These are phyloP conservation scores for Cataglyphis hispanica DNA, from an alignment of 1,140 invertebrate species.

Conservation along the genomic window DNA sequence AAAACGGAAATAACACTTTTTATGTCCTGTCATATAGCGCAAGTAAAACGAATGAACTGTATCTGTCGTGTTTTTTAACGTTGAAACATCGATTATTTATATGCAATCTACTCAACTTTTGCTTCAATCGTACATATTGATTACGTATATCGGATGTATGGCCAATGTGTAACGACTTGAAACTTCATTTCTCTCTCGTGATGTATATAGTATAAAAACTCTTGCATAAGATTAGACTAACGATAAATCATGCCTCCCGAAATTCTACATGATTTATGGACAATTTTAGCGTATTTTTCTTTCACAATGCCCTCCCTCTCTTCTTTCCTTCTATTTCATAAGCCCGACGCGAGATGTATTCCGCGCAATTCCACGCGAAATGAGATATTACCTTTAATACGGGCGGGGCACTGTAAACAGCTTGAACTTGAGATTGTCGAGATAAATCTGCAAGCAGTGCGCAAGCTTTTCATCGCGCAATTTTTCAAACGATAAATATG, in stretches of 20 bases:
- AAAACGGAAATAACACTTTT: neutral
- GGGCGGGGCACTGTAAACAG: conserved; percentile 47
- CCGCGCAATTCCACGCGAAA: conserved; percentile 48
- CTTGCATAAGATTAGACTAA: conserved; percentile 22
- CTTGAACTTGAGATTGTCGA: conserved; percentile 58
- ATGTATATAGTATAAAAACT: neutral
- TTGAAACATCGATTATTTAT: neutral
- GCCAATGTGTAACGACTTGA: neutral
- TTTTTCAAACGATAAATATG: conserved; percentile 48
- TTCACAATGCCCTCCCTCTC: neutral
- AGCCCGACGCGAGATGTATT: conserved; percentile 49
- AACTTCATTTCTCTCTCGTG: neutral
- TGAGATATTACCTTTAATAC: conserved; percentile 63
- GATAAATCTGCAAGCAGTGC: conserved; percentile 36
- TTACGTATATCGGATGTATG: conserved; percentile 2
- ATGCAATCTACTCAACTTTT: neutral
- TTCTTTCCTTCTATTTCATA: conserved; percentile 36
- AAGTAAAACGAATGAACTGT: neutral
- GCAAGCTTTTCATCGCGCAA: conserved; percentile 31
- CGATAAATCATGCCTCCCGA: conserved; percentile 41
- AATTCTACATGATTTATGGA: conserved; percentile 52
- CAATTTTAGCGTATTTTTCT: conserved; percentile 55
- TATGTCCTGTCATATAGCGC: neutral
- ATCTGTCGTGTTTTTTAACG: neutral
- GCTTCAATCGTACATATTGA: neutral